These are phyloP conservation scores for Microtus agrestis DNA, from an alignment of 2,797 vertebrate species.

Conservation along the genomic window DNA sequence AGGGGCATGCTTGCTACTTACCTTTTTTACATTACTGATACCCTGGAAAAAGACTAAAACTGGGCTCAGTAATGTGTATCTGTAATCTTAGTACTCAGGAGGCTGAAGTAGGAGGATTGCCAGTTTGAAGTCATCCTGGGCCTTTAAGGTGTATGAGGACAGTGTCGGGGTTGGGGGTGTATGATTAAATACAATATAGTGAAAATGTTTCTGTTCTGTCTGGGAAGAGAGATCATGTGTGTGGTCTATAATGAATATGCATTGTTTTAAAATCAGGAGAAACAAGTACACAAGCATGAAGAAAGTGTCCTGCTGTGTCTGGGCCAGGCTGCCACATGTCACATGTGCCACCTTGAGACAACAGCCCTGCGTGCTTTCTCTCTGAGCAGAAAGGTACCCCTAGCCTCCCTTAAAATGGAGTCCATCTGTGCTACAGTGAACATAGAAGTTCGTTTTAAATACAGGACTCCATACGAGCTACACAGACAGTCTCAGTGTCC, in stretches of 20 bases:
- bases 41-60: neutral
- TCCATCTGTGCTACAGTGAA: neutral
- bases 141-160: neutral
- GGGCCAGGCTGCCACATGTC: neutral
- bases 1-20: neutral
- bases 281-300: neutral
- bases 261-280: neutral
- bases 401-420: neutral
- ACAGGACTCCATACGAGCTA: neutral
- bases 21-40: neutral
- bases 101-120: neutral
- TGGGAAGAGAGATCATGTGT: neutral
- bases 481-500: neutral
- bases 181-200: neutral
- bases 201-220: slow-evolving; percentile 9
- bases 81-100: neutral
- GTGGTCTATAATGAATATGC: neutral
- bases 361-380: neutral
- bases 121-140: neutral
- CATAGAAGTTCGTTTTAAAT: slow-evolving; percentile 51
- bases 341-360: neutral
- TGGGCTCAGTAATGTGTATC: neutral
- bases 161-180: rapidly evolving
- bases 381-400: neutral
- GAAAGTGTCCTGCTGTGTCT: neutral